A percentile compares a stretch with the other conserved stretches of the same genome.
These are phyloP conservation scores for Agonopterix heracliana DNA, from an alignment of 2,888 invertebrate species.

Conservation along the genomic window DNA sequence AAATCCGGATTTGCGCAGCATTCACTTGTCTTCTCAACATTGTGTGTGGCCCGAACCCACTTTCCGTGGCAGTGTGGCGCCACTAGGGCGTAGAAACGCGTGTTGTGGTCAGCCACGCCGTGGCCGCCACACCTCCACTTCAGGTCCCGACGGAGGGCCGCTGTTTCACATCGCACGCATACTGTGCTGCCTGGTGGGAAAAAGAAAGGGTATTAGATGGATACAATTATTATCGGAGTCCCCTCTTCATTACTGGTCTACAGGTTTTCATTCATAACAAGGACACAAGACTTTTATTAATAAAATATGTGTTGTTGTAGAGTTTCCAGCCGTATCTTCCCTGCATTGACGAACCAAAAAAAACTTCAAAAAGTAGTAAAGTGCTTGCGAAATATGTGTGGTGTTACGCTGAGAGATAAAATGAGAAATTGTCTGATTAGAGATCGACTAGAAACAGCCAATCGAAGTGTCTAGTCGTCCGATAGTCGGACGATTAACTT, in stretches of 20 bases:
- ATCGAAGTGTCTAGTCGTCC: no score
- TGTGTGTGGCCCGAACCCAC: slow-evolving; percentile 80
- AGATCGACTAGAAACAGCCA: no score
- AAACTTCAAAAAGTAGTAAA: no score
- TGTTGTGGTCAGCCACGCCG: slow-evolving; percentile 84
- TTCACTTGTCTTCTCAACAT: slow-evolving; percentile 45
- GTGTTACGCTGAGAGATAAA: no score
- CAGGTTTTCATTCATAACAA: not conserved
- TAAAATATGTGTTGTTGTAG: no score
- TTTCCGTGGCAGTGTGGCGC: slow-evolving; percentile 93
- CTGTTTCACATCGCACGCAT: slow-evolving; percentile 88
- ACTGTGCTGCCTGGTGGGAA: slow-evolving; percentile 80
- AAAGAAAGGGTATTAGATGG: not conserved
- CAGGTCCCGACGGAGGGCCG: slow-evolving; percentile 84
- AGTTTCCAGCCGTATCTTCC: no score
- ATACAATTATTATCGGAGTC: not conserved
- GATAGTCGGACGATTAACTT: no score
- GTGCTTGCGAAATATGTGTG: no score
- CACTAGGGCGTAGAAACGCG: slow-evolving; percentile 89
- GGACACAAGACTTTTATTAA: no score
- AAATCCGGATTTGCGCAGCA: slow-evolving; percentile 64
- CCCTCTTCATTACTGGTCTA: not conserved
- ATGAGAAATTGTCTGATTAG: no score
- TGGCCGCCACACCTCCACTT: slow-evolving; percentile 91
- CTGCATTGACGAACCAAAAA: no score